phyloP scores from a whole-genome alignment of 2,888 invertebrate species.

The Rugalucina vietnamica region DNA sequence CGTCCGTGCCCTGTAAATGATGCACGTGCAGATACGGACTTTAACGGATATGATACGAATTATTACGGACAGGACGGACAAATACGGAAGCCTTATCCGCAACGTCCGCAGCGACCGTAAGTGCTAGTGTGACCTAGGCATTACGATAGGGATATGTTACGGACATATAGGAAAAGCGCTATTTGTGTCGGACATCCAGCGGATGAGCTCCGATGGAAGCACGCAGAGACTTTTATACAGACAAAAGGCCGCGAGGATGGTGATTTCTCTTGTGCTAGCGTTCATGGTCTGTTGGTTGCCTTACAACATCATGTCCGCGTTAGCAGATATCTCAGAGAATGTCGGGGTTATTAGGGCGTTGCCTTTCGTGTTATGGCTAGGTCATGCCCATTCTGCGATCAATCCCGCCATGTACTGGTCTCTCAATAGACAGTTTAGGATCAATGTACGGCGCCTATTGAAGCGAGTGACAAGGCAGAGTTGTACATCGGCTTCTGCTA shows the following conservation, averaged over 20 bases:
- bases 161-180: conserved; percentile 87
- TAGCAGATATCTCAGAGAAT: conserved; percentile 82
- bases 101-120: no score
- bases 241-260: conserved; percentile 90
- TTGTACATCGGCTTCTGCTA: conserved; percentile 46
- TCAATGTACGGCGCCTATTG: conserved; percentile 64
- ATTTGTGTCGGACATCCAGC: conserved; percentile 81
- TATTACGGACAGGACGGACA: no score
- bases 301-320: conserved; percentile 88
- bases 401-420: conserved; percentile 93
- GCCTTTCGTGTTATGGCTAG: conserved; percentile 86
- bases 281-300: conserved; percentile 93
- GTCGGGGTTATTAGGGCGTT: conserved; percentile 79
- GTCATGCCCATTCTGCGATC: conserved; percentile 92
- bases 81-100: no score
- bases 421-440: conserved; percentile 86
- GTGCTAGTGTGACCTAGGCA: no score
- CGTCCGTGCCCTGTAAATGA: no score
- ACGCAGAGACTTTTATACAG: conserved; percentile 87
- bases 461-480: conserved; percentile 52
- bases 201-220: conserved; percentile 71
- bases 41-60: no score
- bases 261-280: conserved; percentile 88
- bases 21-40: no score
- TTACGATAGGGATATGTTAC: conserved; percentile 88